Evolutionary conservation across 2,888 invertebrate species (phyloP), one percentile per base, ranked within the genome.

Genomic region (Hirtodrosophila duncani): DNA sequence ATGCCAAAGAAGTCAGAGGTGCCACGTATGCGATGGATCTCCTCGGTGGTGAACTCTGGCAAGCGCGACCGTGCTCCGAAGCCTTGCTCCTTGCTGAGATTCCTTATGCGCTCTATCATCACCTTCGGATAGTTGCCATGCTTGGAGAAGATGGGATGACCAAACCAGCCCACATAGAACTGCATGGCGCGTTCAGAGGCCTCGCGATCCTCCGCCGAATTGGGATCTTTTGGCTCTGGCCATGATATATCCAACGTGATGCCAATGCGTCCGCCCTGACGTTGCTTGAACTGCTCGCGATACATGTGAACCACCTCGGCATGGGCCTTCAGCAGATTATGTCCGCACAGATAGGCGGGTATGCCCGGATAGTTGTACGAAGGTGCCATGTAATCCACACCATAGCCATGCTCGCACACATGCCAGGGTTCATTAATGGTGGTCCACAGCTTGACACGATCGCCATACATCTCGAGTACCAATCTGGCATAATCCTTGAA

Each of bases 341-440:
- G 93, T 0, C 90, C 89, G 63, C 92, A 93, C 0, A 91, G 84
- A 80, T 94, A 94, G 55, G 90, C 88, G 0, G 90, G 91, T 33
- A 90, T 87, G 2, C 91, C 91, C 1, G 90, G 90, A 9, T 89
- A 89, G 66, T 90, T 88, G 53, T 90, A 83, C 0, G 89, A 88
- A 1, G 91, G 91, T 0, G 91, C 91, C 84, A 91, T 86, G 69
- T 88, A 90, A 21, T 89, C 89, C 14, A 89, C 88, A 1, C 90
- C 90, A 50, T 85, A 87, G 11, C 84, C 83, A 42, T 86, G 86
- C 38, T 87, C 87, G 34, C 87, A 87, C 27, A 87, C 79, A 61
- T 87, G 86, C 87, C 87, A 86, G 1, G 94, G 93, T 80, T 94
- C 94, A 81, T 94, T 94, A 63, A 94, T 90, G 0, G 94, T 94